phyloP scores from a whole-genome alignment of 2,113 vertebrate genomes.

The Percina caprodes region DNA sequence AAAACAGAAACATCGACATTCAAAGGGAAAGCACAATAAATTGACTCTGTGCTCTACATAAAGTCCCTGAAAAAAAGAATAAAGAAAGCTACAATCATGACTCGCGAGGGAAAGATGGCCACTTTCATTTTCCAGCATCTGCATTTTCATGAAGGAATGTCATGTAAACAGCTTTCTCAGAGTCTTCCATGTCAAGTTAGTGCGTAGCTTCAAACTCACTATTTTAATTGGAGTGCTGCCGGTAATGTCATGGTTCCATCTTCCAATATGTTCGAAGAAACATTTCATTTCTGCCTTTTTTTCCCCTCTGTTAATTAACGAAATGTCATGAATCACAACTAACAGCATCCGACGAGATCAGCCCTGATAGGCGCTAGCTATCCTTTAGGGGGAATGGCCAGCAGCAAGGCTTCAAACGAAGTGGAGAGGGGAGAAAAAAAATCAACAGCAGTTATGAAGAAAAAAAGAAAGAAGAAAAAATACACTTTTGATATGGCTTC shows the following conservation, averaged over 20 bases:
- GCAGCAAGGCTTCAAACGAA: conserved; percentile 70
- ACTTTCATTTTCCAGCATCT: conserved; percentile 29
- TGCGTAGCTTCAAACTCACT: conserved; percentile 57
- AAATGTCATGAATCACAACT: conserved; percentile 78
- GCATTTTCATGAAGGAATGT: conserved; percentile 36
- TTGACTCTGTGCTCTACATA: conserved; percentile 25
- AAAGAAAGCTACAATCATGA: not conserved
- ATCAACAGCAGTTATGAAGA: conserved; percentile 48
- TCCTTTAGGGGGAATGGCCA: conserved; percentile 66
- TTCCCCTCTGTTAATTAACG: conserved; percentile 78
- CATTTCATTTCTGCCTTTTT: conserved; percentile 50
- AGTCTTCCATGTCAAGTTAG: conserved; percentile 49
- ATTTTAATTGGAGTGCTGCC: conserved; percentile 79
- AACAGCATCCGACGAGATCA: conserved; percentile 73
- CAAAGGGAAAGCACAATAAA: conserved; percentile 23
- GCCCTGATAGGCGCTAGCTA: conserved; percentile 42
- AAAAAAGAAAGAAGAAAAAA: conserved; percentile 13
- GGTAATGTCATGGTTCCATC: conserved; percentile 73
- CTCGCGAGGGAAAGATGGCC: not conserved
- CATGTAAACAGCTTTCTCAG: conserved; percentile 54
- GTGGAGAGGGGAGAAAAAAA: conserved; percentile 6
- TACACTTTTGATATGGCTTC: conserved; percentile 72
- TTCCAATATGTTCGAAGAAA: conserved; percentile 62
- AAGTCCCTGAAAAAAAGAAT: conserved; percentile 1
- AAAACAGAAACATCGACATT: conserved; percentile 48